These are phyloP conservation scores for Drosophila nigricruria DNA, from an alignment of 2,888 invertebrate genomes.

Conservation along the genomic window DNA sequence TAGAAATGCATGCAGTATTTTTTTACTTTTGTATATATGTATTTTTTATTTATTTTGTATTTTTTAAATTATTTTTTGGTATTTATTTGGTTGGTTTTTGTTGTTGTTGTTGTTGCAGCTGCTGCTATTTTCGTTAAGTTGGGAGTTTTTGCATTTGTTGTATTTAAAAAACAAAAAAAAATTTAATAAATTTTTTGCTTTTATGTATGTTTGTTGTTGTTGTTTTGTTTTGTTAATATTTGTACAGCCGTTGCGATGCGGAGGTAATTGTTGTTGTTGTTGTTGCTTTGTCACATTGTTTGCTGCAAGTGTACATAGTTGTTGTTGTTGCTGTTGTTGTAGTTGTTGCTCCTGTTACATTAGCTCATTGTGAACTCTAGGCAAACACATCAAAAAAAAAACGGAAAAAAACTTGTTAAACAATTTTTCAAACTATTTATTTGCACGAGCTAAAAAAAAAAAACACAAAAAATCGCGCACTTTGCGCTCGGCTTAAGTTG, in stretches of 20 bases:
- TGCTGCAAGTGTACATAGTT: constrained; percentile 18
- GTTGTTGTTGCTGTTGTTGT: constrained; percentile 24
- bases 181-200: not conserved
- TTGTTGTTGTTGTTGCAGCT: constrained; percentile 49
- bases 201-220: constrained; percentile 27
- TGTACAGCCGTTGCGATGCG: constrained; percentile 67
- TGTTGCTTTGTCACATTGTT: constrained; percentile 43
- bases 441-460: not conserved
- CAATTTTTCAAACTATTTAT: not conserved
- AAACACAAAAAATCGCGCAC: constrained; percentile 21
- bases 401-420: constrained; percentile 6
- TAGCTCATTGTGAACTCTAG: constrained; percentile 37
- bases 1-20: constrained; percentile 32
- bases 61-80: constrained; percentile 45
- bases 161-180: constrained; percentile 6
- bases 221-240: constrained; percentile 61
- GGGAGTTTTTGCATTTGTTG: constrained; percentile 35
- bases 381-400: constrained; percentile 16
- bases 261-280: constrained; percentile 65
- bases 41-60: not conserved
- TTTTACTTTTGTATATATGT: constrained; percentile 4
- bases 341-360: constrained; percentile 28
- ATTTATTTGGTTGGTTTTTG: constrained; percentile 47
- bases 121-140: constrained; percentile 44
- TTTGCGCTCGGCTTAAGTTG: constrained; percentile 24